Percentiles rank a stretch among this genome's conserved stretches.
Conservation (phyloP, 2,113 vertebrate species). For the Tachysurus fulvidraco region DNA sequence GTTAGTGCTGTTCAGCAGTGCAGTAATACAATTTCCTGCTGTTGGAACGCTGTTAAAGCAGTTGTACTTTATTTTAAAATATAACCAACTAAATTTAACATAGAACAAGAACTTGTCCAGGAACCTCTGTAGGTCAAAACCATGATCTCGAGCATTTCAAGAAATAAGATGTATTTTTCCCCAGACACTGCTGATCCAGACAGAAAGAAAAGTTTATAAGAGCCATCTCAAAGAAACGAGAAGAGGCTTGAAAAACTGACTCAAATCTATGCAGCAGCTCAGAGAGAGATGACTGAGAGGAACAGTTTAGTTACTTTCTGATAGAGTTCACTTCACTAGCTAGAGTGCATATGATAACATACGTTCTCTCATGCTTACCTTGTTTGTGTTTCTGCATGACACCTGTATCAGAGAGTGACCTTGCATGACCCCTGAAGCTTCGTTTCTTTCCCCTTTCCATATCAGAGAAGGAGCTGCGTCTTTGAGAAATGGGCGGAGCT, state of each 20-base stretch:
- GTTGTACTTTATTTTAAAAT: neutral
- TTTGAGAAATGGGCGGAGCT: slow-evolving; percentile 58
- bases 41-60: neutral
- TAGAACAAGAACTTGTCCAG: neutral
- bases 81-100: neutral
- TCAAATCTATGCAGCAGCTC: neutral
- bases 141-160: neutral
- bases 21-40: neutral
- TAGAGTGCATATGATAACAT: neutral
- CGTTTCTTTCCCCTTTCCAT: slow-evolving; percentile 72
- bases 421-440: slow-evolving; percentile 78
- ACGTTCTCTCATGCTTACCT: slow-evolving; percentile 68
- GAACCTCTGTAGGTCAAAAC: neutral
- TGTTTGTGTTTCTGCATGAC: slow-evolving; percentile 78
- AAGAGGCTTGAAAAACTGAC: neutral
- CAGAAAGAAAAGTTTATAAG: neutral
- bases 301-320: neutral
- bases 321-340: neutral
- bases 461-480: slow-evolving; percentile 90
- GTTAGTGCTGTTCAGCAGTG: neutral
- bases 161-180: neutral
- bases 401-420: slow-evolving; percentile 91
- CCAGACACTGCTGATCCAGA: neutral
- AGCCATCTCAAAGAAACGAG: neutral
- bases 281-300: neutral